Evolutionary conservation across 2,888 invertebrate species (phyloP), one percentile per base, ranked within the genome.

Genomic region (Fissipunctia ypsillon): DNA sequence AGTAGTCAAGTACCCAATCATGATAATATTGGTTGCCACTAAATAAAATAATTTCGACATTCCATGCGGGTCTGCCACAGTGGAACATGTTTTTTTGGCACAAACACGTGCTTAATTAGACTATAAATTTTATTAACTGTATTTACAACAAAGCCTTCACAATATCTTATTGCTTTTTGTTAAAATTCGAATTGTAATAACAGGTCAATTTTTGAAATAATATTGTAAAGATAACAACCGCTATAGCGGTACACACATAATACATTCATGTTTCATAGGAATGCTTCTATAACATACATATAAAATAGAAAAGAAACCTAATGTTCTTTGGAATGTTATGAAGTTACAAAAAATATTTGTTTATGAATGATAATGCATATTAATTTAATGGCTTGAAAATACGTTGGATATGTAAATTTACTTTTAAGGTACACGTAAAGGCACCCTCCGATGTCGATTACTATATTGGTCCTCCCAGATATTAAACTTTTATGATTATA

Each of bases 311-410:
- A 91, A 92, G 92, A 90, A 92, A 86, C 82, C 60, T 71, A 41
- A 91, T 91, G 92, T 93, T 95, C 94, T 94, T 95, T 96, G 96
- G 96, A 96, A 96, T 96, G 95, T 96, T 90, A 93, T 91, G 95
- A 96, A 95, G 95, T 91, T 88, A 87, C 88, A 87, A 88, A 78
- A 71, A 66, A 71, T 64, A 86, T 80, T 45, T 76, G 76, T 87
- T 83, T 41, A 76, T 81, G 69, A 71, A 78, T 80, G 68, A 81
- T 69, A 85, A 85, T 80, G 76, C 75, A 84, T 72, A 85, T 76
- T 66, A 68, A 77, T 69, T 69, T 77, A 38, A 69, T 63, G 84
- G 81, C 83, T 75, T 69, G 52, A 75, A 61, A 80, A 84, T 80
- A 85, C 80, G 77, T 88, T 86, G 87, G 87, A 91, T 91, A 90